These are phyloP conservation scores for Halictus quadricinctus DNA, from an alignment of 2,888 invertebrate genomes.

Conservation along the genomic window DNA sequence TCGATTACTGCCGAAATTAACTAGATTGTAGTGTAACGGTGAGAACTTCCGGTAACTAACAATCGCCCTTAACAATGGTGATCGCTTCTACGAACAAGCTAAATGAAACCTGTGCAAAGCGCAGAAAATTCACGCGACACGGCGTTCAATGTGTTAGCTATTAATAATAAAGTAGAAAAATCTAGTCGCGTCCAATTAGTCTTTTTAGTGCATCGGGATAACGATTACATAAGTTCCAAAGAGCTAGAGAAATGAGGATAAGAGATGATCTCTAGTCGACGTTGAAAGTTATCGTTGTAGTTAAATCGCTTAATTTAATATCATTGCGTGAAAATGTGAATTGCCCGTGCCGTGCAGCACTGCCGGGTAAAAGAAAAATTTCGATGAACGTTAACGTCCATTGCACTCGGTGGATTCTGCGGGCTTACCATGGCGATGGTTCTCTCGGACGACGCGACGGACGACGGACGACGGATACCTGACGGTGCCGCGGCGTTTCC, in stretches of 20 bases:
- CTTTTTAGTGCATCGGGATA: not conserved
- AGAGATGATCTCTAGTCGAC: not conserved
- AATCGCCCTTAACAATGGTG: no score
- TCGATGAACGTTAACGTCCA: not conserved
- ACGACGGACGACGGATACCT: constrained; percentile 78
- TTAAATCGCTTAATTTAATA: not conserved
- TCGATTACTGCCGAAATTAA: no score
- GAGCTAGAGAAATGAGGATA: not conserved
- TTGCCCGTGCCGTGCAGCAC: not conserved
- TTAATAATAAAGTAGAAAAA: not conserved
- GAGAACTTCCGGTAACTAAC: no score
- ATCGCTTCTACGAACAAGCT: no score
- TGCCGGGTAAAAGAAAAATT: not conserved
- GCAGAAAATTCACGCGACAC: no score
- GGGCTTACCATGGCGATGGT: constrained; percentile 78
- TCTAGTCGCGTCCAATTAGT: not conserved
- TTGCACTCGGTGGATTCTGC: not conserved
- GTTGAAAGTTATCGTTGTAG: no score
- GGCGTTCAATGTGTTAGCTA: no score
- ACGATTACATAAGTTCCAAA: not conserved
- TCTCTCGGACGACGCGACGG: constrained; percentile 77
- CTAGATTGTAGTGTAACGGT: no score
- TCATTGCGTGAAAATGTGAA: not conserved
- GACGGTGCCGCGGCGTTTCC: constrained; percentile 74
- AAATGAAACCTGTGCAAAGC: no score